Evolutionary conservation across 2,888 invertebrate genomes (phyloP).

Genomic region (Scaptomyza caliginosa): DNA sequence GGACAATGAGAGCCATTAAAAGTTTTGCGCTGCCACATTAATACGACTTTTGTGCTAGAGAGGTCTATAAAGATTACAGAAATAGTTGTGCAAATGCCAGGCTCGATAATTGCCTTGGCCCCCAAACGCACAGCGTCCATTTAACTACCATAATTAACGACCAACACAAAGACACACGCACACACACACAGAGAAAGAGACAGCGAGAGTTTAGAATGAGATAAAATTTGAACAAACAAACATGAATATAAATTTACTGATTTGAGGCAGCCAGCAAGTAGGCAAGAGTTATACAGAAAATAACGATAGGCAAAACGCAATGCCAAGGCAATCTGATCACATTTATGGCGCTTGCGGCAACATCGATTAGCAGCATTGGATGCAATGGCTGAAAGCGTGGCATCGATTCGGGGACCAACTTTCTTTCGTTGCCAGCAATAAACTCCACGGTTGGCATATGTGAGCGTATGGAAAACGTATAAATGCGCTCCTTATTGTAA

Average conservation of each 20-base stretch:
- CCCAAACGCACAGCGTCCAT: slow-evolving; percentile 15
- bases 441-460: not conserved
- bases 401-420: slow-evolving; percentile 11
- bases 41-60: slow-evolving; percentile 32
- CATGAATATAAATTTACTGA: not conserved
- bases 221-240: slow-evolving; percentile 2
- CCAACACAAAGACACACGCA: not conserved
- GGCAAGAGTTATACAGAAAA: slow-evolving; percentile 11
- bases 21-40: slow-evolving; percentile 58
- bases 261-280: not conserved
- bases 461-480: not conserved
- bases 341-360: not conserved
- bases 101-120: slow-evolving; percentile 63
- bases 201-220: not conserved
- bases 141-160: slow-evolving; percentile 34
- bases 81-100: slow-evolving; percentile 73
- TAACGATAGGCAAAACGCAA: slow-evolving; percentile 10
- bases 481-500: not conserved
- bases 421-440: not conserved
- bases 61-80: slow-evolving; percentile 68
- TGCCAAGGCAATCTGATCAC: not conserved
- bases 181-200: not conserved
- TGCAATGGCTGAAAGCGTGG: slow-evolving; percentile 41
- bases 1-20: slow-evolving; percentile 63
- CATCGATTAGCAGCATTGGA: slow-evolving; percentile 18